A percentile compares a stretch with the other conserved stretches of the same genome.
Evolutionary conservation across 2,113 vertebrate species (phyloP).

Genomic region (Xenus cinereus): DNA sequence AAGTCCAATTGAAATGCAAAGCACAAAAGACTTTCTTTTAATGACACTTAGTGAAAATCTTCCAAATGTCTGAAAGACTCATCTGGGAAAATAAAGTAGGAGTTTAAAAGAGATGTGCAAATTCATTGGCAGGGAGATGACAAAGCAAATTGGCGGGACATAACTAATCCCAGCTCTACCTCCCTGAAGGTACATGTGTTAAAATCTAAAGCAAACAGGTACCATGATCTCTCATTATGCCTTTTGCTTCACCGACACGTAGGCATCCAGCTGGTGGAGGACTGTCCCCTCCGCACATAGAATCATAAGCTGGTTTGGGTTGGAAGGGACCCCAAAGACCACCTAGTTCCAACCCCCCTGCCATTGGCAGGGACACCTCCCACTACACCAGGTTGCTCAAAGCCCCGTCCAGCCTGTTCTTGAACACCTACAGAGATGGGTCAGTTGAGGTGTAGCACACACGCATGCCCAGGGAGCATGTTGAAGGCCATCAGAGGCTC

Average conservation of each 20-base stretch:
- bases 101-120: background rate
- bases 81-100: background rate
- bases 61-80: background rate
- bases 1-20: background rate
- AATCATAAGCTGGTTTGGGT: too few relatives aligned
- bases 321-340: too few relatives aligned
- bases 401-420: too few relatives aligned
- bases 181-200: fast-evolving
- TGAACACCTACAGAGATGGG: too few relatives aligned
- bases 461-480: fast-evolving
- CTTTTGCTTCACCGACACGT: background rate
- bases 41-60: background rate
- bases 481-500: background rate
- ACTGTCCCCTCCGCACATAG: background rate
- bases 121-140: background rate
- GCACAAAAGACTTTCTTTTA: background rate
- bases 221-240: background rate
- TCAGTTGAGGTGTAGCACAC: background rate
- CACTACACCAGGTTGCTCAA: too few relatives aligned
- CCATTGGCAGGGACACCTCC: too few relatives aligned
- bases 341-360: too few relatives aligned
- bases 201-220: background rate
- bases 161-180: background rate
- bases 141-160: background rate
- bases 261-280: background rate